A percentile compares a stretch with the other conserved stretches of the same genome.
phyloP scores from a whole-genome alignment of 2,888 invertebrate species.

The Synergus japonicus region DNA sequence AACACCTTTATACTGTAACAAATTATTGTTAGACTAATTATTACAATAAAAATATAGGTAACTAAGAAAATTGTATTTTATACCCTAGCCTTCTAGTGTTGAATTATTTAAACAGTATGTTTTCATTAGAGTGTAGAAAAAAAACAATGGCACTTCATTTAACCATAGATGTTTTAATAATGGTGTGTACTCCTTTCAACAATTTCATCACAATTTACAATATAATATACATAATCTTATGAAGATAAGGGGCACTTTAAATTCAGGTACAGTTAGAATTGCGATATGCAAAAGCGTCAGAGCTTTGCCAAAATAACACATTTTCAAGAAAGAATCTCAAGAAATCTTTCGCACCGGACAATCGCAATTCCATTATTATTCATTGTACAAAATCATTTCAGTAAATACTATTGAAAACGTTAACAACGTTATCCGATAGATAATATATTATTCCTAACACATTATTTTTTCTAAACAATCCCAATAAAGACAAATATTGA shows the following conservation, averaged over 20 bases:
- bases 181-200: conserved; percentile 29
- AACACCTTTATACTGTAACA: conserved; percentile 42
- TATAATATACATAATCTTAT: conserved; percentile 37
- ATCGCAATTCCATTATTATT: conserved; percentile 27
- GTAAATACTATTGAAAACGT: conserved; percentile 33
- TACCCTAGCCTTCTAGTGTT: neutral
- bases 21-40: conserved; percentile 44
- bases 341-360: conserved; percentile 3
- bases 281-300: conserved; percentile 1
- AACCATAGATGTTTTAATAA: conserved; percentile 8
- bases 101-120: neutral
- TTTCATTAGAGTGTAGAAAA: neutral
- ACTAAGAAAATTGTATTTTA: neutral
- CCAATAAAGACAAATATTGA: conserved; percentile 35
- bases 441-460: conserved; percentile 29
- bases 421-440: conserved; percentile 17
- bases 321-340: conserved; percentile 17
- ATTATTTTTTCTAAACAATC: conserved; percentile 5
- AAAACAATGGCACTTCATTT: neutral
- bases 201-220: conserved; percentile 38
- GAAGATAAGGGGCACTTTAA: conserved; percentile 32
- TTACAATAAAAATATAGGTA: conserved; percentile 47
- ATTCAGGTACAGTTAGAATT: conserved; percentile 39
- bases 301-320: neutral
- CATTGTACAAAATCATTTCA: conserved; percentile 25